Base-by-base conservation (phyloP, 1,140 invertebrate genomes). In the Drosophila tristis region DNA sequence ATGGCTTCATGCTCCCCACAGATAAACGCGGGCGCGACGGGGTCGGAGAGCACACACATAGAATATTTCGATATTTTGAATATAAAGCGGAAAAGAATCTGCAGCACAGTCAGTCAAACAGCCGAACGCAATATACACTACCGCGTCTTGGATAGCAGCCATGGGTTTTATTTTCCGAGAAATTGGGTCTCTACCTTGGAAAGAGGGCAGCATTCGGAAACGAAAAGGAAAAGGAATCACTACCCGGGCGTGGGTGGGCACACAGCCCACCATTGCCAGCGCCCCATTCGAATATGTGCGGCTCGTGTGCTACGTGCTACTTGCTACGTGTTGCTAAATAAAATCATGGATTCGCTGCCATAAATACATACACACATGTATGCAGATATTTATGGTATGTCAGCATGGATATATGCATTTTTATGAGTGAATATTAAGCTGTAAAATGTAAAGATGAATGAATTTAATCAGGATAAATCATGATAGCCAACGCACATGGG, bases 341-440 rank as follows among this genome's bases (percentile, higher is more conserved):
- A 65, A 71, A 59, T 58, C 68, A 54, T 65, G 49, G 47, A 72
- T 59, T 56, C 48, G 31, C 45, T 63, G 57, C 31, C 9, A 35
- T 35, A 35, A 35, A 35, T 35, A 31, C 20, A 20, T 2, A 20
- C 23, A 25, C 23, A 29, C 1, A 29, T 29, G 5, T 13, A 13
- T 39, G 11, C 11, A 4, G 9, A 13, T 39, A 11, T 39, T 13
- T 35, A 11, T 35, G 13, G 35, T 39, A 13, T 11, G 35, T 25
- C 4, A 0, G 23, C 4, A 4, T 4, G 9, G 35, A 13, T 39
- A 71, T 71, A 59, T 35, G 35, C 29, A 54, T 55, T 54, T 55
- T 55, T 63, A 63, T 63, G 44, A 63, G 61, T 47, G 47, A 35
- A 63, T 56, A 57, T 57, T 31, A 53, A 57, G 56, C 60, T 62